Evolutionary conservation across 2,888 invertebrate species (phyloP).

Genomic region (Drosophila fulvimacula): DNA sequence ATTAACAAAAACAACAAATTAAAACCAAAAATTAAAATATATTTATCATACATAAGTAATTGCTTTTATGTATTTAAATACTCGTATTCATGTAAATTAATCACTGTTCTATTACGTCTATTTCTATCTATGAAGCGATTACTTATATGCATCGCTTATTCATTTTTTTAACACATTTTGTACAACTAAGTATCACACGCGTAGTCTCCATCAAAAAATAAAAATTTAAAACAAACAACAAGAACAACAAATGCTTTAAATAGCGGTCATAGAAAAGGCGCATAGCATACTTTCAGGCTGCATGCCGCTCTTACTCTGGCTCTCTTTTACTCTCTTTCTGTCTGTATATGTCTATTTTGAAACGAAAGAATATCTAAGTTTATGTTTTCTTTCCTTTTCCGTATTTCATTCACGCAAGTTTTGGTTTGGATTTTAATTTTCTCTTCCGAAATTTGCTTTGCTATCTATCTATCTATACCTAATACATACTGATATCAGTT

Average conservation of each 20-base stretch:
- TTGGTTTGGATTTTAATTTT: constrained; percentile 14
- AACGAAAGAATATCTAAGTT: constrained; percentile 3
- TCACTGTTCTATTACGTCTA: constrained; percentile 45
- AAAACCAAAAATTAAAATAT: not conserved
- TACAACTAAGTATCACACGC: constrained; percentile 40
- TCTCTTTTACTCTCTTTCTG: constrained; percentile 28
- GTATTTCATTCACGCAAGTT: constrained; percentile 38
- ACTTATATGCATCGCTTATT: constrained; percentile 52
- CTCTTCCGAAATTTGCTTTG: constrained; percentile 45
- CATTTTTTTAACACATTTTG: constrained; percentile 46
- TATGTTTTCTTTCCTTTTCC: constrained; percentile 1
- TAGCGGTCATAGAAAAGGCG: constrained; percentile 33
- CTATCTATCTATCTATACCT: constrained; percentile 26
- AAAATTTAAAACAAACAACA: constrained; percentile 3
- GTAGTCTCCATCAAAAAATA: constrained; percentile 33
- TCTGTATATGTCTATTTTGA: constrained; percentile 14
- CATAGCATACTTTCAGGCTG: constrained; percentile 55
- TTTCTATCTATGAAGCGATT: constrained; percentile 43
- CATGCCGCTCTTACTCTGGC: constrained; percentile 44
- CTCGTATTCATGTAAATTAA: constrained; percentile 39
- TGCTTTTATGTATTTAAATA: constrained; percentile 48
- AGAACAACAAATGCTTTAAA: constrained; percentile 32
- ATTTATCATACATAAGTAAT: constrained; percentile 40
- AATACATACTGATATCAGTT: constrained; percentile 25
- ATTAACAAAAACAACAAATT: constrained; percentile 45